Evolutionary conservation across 2,797 vertebrate species (phyloP).

Genomic region (Leucoraja ocellata): DNA sequence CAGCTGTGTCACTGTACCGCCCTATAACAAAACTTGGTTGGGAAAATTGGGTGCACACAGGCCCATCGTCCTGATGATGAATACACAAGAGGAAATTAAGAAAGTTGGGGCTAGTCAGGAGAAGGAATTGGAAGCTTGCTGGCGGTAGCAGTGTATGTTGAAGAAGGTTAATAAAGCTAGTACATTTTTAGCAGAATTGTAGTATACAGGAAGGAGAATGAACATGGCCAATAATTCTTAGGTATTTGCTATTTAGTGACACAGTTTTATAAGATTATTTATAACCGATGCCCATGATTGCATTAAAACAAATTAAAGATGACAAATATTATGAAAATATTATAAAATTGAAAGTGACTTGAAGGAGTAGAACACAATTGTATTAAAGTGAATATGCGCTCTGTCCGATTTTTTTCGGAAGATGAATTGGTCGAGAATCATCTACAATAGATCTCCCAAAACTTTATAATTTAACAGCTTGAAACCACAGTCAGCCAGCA

Average conservation of each 20-base stretch:
- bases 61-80: too few species aligned
- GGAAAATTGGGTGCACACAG: too few species aligned
- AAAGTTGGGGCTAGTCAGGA: too few species aligned
- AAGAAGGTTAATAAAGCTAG: neutral
- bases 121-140: too few species aligned
- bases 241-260: neutral
- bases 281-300: neutral
- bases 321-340: neutral
- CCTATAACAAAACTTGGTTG: too few species aligned
- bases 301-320: neutral
- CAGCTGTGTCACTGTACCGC: too few species aligned
- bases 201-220: neutral
- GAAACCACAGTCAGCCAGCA: neutral
- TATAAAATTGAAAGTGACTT: neutral
- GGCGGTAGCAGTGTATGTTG: too few species aligned
- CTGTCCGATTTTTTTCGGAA: neutral
- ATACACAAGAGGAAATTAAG: too few species aligned
- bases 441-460: neutral
- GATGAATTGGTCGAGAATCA: neutral
- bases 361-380: neutral
- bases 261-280: neutral
- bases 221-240: neutral
- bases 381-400: neutral
- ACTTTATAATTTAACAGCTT: neutral
- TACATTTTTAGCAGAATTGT: neutral